Evolutionary conservation across 2,888 invertebrate genomes (phyloP).

Genomic region (Tetramorium bicarinatum): DNA sequence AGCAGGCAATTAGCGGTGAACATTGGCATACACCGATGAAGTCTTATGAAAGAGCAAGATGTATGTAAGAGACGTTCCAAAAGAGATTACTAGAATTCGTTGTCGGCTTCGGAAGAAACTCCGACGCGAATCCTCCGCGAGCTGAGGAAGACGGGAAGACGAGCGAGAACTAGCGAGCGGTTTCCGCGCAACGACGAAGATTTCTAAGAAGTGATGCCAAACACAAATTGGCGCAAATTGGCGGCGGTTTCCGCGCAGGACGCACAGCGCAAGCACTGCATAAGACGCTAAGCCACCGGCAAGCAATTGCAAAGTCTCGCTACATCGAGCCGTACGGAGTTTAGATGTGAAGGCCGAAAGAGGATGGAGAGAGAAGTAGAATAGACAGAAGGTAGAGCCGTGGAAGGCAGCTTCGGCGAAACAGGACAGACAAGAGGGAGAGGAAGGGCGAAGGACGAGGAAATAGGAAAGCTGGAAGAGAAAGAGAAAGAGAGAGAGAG

Average conservation of each 20-base stretch:
- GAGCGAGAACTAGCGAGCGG: constrained; percentile 47
- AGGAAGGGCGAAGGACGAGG: constrained; percentile 44
- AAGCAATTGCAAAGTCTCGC: constrained; percentile 85
- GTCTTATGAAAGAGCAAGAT: constrained; percentile 24
- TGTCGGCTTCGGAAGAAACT: constrained; percentile 2
- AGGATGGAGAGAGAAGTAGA: constrained; percentile 51
- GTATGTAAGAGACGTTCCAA: constrained; percentile 4
- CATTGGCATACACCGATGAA: constrained; percentile 6
- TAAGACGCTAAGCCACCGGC: constrained; percentile 85
- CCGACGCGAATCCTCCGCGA: constrained; percentile 6
- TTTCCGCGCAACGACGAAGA: constrained; percentile 74
- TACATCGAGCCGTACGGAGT: constrained; percentile 75
- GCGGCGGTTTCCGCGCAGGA: constrained; percentile 82
- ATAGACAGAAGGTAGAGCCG: constrained; percentile 61
- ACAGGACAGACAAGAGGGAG: constrained; percentile 48
- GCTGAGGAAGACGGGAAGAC: constrained; percentile 14
- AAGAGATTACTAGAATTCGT: constrained; percentile 15
- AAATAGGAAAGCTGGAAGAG: constrained; percentile 37
- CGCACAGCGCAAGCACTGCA: constrained; percentile 75
- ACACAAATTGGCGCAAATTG: constrained; percentile 86
- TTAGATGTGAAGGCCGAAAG: constrained; percentile 65
- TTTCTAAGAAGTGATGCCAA: constrained; percentile 83
- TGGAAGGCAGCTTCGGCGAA: constrained; percentile 55
- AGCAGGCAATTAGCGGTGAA: constrained; percentile 39
- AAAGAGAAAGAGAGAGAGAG: constrained; percentile 61